Base-by-base conservation (phyloP, 30 jellyfish, hydroid and myxozoan genomes). In the Cassiopea xamachana region DNA sequence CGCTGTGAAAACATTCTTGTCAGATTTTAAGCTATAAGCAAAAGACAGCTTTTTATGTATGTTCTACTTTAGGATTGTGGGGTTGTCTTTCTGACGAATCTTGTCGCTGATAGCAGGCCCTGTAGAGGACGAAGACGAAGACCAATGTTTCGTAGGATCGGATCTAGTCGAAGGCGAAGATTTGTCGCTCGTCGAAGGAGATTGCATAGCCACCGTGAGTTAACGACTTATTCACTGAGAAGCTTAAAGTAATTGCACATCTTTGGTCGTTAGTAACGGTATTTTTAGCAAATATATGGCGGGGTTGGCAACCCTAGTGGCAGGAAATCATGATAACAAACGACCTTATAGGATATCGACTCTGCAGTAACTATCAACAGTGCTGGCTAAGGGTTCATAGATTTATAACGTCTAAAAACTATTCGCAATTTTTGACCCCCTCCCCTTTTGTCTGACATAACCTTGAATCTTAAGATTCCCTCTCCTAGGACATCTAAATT, bases 41-140 rank as follows among this genome's bases (percentile, higher is more conserved):
- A 55, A 3, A 10, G 64, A 55, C 64, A 55, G 64, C 12, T 6
- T 55, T 6, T 55, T 55, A 2, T 27, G 27, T 71, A 43, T 71
- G 5, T 71, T 71, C 27, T 39, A 55, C 39, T 43, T 16, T 27
- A 81, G 90, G 77, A 83, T 43, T 60, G 59, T 58, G 92, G 92
- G 2, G 75, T 58, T 59, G 39, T 43, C 18, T 78, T 78, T 60
- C 13, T 78, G 10, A 78, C 87, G 76, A 78, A 78, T 70, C 75
- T 78, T 16, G 75, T 83, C 5, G 59, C 71, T 13, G 77, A 73
- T 47, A 69, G 80, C 46, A 48, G 89, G 48, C 80, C 89, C 19
- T 81, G 89, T 51, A 27, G 48, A 79, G 55, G 27, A 17, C 74
- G 74, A 4, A 17, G 39, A 5, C 19, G 27, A 5, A 16, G 74